Evolutionary conservation across 92 coral and sea anemone genomes (phyloP).

Genomic region (Hydrozoanthus gracilis): DNA sequence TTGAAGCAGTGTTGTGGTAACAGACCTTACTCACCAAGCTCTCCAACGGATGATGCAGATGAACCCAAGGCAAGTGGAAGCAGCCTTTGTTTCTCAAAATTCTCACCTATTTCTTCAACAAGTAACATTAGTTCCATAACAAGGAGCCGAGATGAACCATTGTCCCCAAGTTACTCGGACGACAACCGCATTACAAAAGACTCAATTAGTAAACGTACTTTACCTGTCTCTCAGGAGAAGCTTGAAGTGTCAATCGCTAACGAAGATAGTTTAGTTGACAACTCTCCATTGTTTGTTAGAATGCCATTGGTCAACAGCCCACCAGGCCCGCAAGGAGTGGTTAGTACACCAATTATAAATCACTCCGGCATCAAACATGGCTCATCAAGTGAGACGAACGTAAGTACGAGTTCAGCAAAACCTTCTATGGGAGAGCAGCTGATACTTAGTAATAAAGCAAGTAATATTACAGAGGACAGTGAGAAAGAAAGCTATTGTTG

Average conservation of each 20-base stretch:
- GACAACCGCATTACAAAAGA: background rate
- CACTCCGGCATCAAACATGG: background rate
- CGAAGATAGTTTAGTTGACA: background rate
- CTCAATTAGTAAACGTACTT: background rate
- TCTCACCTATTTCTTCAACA: background rate
- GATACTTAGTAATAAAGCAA: background rate
- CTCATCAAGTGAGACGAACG: background rate
- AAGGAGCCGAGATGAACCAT: background rate
- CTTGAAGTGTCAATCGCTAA: background rate
- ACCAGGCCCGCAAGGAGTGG: background rate
- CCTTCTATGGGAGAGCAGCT: background rate
- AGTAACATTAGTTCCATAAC: background rate
- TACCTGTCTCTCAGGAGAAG: background rate
- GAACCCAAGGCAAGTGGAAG: no score
- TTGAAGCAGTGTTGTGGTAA: background rate
- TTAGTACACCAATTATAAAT: background rate
- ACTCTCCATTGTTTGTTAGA: background rate
- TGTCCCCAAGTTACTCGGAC: background rate
- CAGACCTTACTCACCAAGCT: constrained; percentile 24
- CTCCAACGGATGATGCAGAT: constrained; percentile 14
- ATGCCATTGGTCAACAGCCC: background rate
- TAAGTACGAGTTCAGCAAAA: background rate
- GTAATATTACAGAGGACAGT: background rate
- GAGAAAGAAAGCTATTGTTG: background rate
- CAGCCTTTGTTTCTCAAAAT: background rate